Percentiles rank a stretch among this genome's conserved stretches.
phyloP scores from a whole-genome alignment of 2,888 invertebrate genomes.

The Prenolepis imparis region DNA sequence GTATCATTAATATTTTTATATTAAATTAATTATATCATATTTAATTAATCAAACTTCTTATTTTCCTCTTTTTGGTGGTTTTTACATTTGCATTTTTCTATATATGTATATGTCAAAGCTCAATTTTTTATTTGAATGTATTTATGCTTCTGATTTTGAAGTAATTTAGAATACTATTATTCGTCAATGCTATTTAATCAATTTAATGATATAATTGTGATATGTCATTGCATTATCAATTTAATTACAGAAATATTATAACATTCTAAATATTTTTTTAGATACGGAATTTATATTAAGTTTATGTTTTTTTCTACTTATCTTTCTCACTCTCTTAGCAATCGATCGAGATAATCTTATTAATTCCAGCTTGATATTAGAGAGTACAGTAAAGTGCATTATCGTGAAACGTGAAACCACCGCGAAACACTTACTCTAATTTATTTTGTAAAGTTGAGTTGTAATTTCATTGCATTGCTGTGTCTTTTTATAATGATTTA shows the following conservation, averaged over 20 bases:
- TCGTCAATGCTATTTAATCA: background rate
- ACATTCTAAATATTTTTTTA: background rate
- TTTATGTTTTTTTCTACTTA: background rate
- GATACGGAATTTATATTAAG: background rate
- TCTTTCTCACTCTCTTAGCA: background rate
- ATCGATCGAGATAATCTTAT: conserved; percentile 15
- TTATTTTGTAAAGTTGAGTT: conserved; percentile 18
- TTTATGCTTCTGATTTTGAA: background rate
- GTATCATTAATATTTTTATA: background rate
- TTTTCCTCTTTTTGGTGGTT: too few species aligned
- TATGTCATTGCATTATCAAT: background rate
- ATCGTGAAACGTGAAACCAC: conserved; percentile 37
- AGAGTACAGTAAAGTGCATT: conserved; percentile 12
- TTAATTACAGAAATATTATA: conserved; percentile 12
- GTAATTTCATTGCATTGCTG: background rate
- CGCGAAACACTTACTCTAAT: conserved; percentile 16
- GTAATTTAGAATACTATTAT: background rate
- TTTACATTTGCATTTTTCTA: too few species aligned
- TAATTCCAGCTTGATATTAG: background rate
- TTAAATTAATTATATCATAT: conserved; percentile 6
- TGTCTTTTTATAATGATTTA: conserved; percentile 16
- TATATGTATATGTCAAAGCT: too few species aligned
- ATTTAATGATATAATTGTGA: background rate
- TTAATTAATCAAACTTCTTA: background rate
- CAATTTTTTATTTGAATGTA: background rate